Conservation (phyloP, 2,797 vertebrate genomes). For the Sebastes cheni region DNA sequence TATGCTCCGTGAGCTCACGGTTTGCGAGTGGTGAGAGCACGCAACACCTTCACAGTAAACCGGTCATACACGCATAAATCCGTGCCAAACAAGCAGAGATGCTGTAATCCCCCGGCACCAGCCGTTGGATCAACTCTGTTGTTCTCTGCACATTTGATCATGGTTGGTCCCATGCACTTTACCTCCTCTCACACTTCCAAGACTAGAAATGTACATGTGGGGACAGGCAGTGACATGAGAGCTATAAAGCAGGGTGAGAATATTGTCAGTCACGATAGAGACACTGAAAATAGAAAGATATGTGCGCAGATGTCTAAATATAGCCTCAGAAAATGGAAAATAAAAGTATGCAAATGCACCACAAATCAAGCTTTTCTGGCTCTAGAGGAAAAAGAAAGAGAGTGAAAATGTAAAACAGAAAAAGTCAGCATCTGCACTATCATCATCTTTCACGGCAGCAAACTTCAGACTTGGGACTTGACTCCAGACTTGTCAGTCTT, state of each 20-base stretch:
- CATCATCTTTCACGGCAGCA: slow-evolving; percentile 4
- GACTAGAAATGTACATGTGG: slow-evolving; percentile 3
- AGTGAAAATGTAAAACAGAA: neutral
- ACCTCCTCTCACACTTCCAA: slow-evolving; percentile 27
- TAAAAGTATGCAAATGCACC: neutral
- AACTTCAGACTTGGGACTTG: neutral
- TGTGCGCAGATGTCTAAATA: neutral
- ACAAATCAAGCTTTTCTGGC: neutral
- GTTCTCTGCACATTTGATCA: slow-evolving; percentile 35
- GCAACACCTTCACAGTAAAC: slow-evolving; percentile 19
- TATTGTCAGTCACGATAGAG: neutral
- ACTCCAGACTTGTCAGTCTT: too few relatives aligned
- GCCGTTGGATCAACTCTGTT: slow-evolving; percentile 37
- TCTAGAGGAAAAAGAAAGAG: neutral
- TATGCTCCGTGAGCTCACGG: neutral
- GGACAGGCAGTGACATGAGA: neutral
- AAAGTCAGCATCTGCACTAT: neutral
- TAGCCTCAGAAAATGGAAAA: neutral
- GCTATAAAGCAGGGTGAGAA: neutral
- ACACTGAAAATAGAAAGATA: neutral
- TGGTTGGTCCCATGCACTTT: neutral
- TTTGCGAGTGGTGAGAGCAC: slow-evolving; percentile 13
- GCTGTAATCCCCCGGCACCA: slow-evolving; percentile 36
- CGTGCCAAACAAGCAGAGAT: slow-evolving; percentile 21
- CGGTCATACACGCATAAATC: slow-evolving; percentile 14